phyloP scores from a whole-genome alignment of 2,797 vertebrate species.

The Brachyalestes nurse region DNA sequence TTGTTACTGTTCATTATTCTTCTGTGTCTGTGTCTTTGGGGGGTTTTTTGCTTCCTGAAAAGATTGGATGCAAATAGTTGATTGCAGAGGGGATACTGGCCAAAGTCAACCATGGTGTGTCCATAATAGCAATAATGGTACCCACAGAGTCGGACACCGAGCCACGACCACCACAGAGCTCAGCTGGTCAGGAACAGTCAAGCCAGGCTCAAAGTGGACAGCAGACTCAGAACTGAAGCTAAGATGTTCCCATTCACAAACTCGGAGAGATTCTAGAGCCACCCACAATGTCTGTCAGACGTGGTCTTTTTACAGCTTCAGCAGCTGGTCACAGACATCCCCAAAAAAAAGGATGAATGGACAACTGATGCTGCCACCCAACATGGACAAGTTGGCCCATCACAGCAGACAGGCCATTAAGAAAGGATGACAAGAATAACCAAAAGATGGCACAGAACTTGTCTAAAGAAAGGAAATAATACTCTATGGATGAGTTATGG shows the following conservation, averaged over 20 bases:
- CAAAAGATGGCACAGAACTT: conserved; percentile 23
- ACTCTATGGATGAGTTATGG: conserved; percentile 8
- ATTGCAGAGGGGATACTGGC: neutral
- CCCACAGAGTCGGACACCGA: conserved; percentile 24
- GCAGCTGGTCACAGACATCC: conserved; percentile 47
- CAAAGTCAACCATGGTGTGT: conserved; percentile 22
- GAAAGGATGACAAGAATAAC: conserved; percentile 27
- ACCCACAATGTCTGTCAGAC: conserved; percentile 54
- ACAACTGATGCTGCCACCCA: conserved; percentile 44
- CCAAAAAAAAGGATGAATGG: conserved; percentile 18
- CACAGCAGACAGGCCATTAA: conserved; percentile 19
- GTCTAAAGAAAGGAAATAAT: conserved; percentile 2
- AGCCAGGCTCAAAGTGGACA: conserved; percentile 41
- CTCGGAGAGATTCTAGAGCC: conserved; percentile 38
- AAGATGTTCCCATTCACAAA: conserved; percentile 45
- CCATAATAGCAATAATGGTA: conserved; percentile 12
- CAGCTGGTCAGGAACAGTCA: neutral
- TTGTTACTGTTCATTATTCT: neutral
- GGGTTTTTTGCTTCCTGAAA: neutral
- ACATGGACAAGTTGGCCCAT: conserved; percentile 39
- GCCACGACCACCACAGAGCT: conserved; percentile 23
- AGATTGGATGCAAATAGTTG: conserved; percentile 1
- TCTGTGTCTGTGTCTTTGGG: neutral
- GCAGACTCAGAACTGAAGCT: conserved; percentile 28
- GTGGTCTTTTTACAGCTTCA: conserved; percentile 44